A percentile compares a stretch with the other conserved stretches of the same genome.
Evolutionary conservation across 2,888 invertebrate species (phyloP).

Genomic region (Rhagonycha fulva): DNA sequence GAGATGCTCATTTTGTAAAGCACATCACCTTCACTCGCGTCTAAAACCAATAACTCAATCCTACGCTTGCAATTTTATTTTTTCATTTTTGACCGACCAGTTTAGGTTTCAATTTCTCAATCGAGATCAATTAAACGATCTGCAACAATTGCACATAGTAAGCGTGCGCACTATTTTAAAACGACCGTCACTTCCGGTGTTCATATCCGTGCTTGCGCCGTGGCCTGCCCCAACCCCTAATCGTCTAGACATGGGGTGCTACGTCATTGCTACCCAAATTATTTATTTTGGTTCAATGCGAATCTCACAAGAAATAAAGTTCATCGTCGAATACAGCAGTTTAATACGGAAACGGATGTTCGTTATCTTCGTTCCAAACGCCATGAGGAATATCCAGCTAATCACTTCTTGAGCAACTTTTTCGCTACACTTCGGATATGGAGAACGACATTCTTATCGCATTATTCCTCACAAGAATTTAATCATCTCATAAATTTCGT

Average conservation of each 20-base stretch:
- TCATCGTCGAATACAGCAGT: background rate
- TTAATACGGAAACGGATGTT: background rate
- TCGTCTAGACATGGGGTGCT: constrained; percentile 41
- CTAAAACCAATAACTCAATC: constrained; percentile 4
- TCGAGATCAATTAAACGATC: background rate
- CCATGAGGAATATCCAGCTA: background rate
- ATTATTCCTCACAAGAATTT: background rate
- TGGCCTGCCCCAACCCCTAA: constrained; percentile 42
- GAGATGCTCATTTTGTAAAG: constrained; percentile 26
- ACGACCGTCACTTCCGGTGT: constrained; percentile 33
- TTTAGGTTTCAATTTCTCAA: background rate
- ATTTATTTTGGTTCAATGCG: constrained; percentile 17
- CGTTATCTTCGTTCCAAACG: background rate
- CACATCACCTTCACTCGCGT: constrained; percentile 19
- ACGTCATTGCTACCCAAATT: constrained; percentile 38
- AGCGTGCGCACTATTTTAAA: constrained; percentile 27
- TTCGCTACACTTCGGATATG: background rate
- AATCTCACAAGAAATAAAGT: constrained; percentile 3
- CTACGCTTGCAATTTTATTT: background rate
- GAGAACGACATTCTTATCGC: background rate
- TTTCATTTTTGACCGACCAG: background rate
- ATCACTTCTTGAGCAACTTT: background rate
- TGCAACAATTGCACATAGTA: constrained; percentile 14
- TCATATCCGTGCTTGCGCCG: constrained; percentile 46
- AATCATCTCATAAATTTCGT: background rate